These are phyloP conservation scores for Sicus ferrugineus DNA, from an alignment of 2,888 invertebrate genomes.

Conservation along the genomic window DNA sequence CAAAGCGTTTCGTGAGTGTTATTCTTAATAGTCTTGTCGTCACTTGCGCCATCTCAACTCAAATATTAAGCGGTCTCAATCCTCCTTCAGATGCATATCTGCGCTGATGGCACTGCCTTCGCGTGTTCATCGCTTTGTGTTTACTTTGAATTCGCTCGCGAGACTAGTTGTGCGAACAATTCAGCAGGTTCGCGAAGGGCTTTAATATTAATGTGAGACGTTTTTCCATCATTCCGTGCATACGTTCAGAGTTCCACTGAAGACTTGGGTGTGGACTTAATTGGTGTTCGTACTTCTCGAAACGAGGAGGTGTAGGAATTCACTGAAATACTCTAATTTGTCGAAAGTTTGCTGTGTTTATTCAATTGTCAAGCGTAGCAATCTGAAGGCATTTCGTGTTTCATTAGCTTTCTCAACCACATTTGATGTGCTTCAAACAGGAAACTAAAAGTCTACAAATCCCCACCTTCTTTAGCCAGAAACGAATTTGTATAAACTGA, in stretches of 20 bases:
- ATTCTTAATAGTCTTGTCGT: neutral
- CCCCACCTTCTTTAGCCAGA: neutral
- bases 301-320: neutral
- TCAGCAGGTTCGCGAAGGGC: neutral
- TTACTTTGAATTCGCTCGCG: neutral
- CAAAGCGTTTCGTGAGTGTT: neutral
- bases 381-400: neutral
- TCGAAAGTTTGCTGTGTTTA: neutral
- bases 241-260: neutral
- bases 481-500: neutral
- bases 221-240: neutral
- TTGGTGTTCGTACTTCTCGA: neutral
- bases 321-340: no score
- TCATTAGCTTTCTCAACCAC: neutral
- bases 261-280: neutral
- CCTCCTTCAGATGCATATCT: neutral
- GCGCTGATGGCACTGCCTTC: neutral
- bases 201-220: neutral
- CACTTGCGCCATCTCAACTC: neutral
- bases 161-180: neutral
- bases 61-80: neutral
- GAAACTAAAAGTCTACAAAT: neutral
- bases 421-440: constrained; percentile 3
- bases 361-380: constrained; percentile 3
- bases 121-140: neutral